Conservation (phyloP, 1,140 invertebrate genomes). For the Pogonomyrmex californicus region DNA sequence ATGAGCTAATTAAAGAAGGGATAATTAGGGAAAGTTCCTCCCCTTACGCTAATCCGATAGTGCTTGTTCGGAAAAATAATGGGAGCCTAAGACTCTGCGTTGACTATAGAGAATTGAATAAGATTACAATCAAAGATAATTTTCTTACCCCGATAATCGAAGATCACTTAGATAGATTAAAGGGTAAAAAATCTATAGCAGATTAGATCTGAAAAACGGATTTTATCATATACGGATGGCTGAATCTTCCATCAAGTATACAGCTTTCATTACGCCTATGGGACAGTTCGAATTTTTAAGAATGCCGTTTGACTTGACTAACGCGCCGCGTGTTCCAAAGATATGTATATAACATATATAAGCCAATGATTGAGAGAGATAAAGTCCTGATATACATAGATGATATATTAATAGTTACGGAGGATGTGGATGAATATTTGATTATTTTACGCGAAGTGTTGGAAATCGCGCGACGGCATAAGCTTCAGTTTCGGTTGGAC, state of each 20-base stretch:
- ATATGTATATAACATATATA: slow-evolving; percentile 11
- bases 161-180: slow-evolving; percentile 24
- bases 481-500: background rate
- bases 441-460: slow-evolving; percentile 21
- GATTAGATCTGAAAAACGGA: slow-evolving; percentile 19
- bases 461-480: background rate
- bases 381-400: background rate
- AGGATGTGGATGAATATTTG: background rate
- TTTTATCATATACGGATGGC: slow-evolving; percentile 1
- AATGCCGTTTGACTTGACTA: background rate
- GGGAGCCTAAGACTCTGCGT: background rate
- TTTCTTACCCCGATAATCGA: slow-evolving; percentile 14
- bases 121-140: slow-evolving; percentile 24
- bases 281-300: slow-evolving; percentile 27
- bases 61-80: background rate
- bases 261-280: slow-evolving; percentile 17
- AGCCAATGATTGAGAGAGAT: background rate
- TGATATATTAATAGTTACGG: background rate
- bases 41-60: slow-evolving; percentile 2
- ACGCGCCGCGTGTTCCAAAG: slow-evolving; percentile 11
- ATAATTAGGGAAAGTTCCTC: background rate
- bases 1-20: background rate
- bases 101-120: slow-evolving; percentile 6
- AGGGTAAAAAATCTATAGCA: slow-evolving; percentile 13
- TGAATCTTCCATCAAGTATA: background rate